Conservation (phyloP, 2,888 invertebrate genomes). For the Geotrupes spiniger region DNA sequence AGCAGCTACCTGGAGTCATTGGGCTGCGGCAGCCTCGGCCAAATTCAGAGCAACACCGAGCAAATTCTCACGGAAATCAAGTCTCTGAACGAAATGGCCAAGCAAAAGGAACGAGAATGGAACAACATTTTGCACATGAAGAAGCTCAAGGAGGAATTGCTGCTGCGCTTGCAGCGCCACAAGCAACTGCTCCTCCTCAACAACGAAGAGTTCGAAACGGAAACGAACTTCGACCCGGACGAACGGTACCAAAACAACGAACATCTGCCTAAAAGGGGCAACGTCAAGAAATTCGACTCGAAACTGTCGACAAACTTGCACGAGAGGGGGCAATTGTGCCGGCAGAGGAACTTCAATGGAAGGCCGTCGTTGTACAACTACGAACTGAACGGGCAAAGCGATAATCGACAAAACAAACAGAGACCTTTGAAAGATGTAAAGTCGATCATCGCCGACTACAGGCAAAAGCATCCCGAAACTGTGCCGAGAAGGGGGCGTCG, state of each 20-base stretch:
- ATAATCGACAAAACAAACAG: constrained; percentile 59
- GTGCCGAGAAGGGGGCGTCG: constrained; percentile 67
- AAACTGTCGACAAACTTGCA: constrained; percentile 5
- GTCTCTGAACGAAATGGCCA: constrained; percentile 69
- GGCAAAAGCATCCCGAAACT: constrained; percentile 71
- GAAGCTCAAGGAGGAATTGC: constrained; percentile 80
- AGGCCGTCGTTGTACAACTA: constrained; percentile 13
- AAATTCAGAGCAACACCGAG: constrained; percentile 63
- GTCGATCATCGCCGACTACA: constrained; percentile 77
- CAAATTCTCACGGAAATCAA: constrained; percentile 66
- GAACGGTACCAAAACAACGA: neutral
- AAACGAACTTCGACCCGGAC: constrained; percentile 5
- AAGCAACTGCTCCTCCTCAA: constrained; percentile 58
- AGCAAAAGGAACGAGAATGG: constrained; percentile 83
- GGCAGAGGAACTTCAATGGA: constrained; percentile 17
- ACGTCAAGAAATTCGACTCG: constrained; percentile 3
- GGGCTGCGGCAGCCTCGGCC: constrained; percentile 60
- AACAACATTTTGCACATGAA: constrained; percentile 78
- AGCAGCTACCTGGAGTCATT: constrained; percentile 63
- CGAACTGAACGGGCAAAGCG: constrained; percentile 36
- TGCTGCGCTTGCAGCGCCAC: constrained; percentile 67
- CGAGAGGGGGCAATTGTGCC: neutral
- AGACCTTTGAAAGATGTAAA: constrained; percentile 79
- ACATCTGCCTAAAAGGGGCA: neutral
- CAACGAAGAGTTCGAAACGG: constrained; percentile 18